Base-by-base conservation (phyloP, 2,888 invertebrate species). In the Agrypnus murinus region DNA sequence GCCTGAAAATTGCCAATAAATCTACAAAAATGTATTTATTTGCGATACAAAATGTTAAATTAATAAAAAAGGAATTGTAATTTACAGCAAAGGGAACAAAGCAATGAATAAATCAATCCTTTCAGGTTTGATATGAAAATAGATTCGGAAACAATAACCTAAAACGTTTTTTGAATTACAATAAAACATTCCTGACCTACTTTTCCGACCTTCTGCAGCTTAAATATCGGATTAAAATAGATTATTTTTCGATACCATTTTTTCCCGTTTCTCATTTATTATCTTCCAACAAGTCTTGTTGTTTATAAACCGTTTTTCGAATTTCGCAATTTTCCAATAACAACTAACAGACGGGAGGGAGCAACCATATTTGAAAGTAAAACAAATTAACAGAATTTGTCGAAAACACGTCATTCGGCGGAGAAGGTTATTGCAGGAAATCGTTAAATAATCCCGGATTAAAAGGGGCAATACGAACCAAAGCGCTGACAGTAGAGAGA, bases 381-480 rank as follows among this genome's bases (percentile, higher is more conserved):
- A 55, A 53, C 34, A 68, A 62, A 68, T 68, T 68, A 62, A 60
- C 68, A 45, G 19, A 68, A 68, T 68, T 68, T 55, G 14, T 40
- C 32, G 55, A 68, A 68, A 68, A 62, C 68, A 68, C 68, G 62
- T 55, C 46, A 40, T 66, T 50, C 9, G 19, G 46, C 9, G 19
- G 46, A 40, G 38, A 15, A 9, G 14, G 38, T 15, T 31, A 64
- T 55, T 55, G 36, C 19, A 43, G 38, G 40, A 55, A 64, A 64
- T 64, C 64, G 53, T 55, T 64, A 53, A 9, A 43, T 43, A 64
- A 64, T 64, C 53, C 55, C 43, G 60, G 60, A 40, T 67, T 62
- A 62, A 62, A 62, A 31, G 40, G 60, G 45, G 60, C 25, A 55
- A 62, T 34, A 57, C 43, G 45, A 62, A 43, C 25, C 60, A 50